Evolutionary conservation across 1,140 invertebrate species (phyloP), one percentile per base, ranked within the genome.

Genomic region (silkworm (Bombyx mori)): DNA sequence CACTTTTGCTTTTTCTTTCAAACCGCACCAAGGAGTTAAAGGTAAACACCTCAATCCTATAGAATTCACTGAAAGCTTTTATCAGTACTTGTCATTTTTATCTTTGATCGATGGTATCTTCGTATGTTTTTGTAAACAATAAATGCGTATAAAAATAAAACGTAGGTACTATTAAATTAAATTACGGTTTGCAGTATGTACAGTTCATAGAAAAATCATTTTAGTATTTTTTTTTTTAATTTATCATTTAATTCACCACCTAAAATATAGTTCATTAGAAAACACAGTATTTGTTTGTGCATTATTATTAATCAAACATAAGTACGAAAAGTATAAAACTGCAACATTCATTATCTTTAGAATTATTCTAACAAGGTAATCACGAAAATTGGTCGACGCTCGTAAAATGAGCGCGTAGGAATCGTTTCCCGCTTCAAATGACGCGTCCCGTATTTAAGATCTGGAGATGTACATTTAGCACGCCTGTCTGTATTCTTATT

Each of bases 1-100:
- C 62, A 65, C 68, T 71, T 35, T 80, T 83, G 67, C 68, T 75
- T 82, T 73, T 69, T 62, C 67, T 73, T 69, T 62, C 68, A 65
- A 71, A 66, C 61, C 61, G 68, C 73, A 82, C 79, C 67, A 64
- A 85, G 82, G 82, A 85, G 62, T 65, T 85, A 54, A 85, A 85
- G 82, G 82, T 85, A 85, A 82, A 58, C 63, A 71, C 57, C 59
- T 22, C 42, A 6, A 4, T 43, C 12, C 10, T 12, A 9, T 54
- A 54, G 43, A 12, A 54, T 54, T 54, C 53, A 54, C 12, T 46
- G n/a, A 35, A 35, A 51, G 50, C 45, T 26, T 18, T 44, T 54
- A 54, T 54, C 53, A 44, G 4, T 54, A 44, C n/a, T 46, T 54
- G 45, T 54, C 44, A 46, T 44, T 44, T 54, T 54, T 22, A 45